These are phyloP conservation scores for Amazona finschi DNA, from an alignment of 2,797 vertebrate genomes.

Conservation along the genomic window DNA sequence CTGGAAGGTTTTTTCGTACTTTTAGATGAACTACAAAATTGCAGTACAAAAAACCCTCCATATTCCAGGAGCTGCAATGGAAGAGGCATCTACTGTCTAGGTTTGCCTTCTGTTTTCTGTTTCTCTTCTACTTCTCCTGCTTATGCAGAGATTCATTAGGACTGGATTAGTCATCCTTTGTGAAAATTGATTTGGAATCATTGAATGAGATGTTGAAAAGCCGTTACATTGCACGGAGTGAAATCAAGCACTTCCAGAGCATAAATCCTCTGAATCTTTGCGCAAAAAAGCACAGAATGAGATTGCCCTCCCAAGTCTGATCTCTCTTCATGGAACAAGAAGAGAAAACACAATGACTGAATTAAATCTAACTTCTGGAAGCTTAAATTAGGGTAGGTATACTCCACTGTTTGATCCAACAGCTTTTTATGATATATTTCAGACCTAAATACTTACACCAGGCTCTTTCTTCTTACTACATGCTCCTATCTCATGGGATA, in stretches of 20 bases:
- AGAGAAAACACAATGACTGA: background rate
- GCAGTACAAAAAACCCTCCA: background rate
- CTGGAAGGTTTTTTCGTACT: rapidly evolving
- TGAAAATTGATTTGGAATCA: background rate
- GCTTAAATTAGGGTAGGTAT: background rate
- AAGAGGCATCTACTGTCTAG: background rate
- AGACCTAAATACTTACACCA: background rate
- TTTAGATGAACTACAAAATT: background rate
- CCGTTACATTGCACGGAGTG: background rate
- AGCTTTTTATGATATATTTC: background rate
- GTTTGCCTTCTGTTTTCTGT: background rate
- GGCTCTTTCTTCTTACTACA: background rate
- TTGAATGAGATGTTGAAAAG: background rate
- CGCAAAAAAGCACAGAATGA: background rate
- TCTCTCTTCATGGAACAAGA: background rate
- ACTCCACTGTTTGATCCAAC: background rate
- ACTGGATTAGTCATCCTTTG: background rate
- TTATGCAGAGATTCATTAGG: background rate
- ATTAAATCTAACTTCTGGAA: background rate
- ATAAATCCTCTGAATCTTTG: background rate
- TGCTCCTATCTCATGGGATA: background rate
- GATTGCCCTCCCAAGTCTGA: background rate
- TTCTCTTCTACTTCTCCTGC: background rate
- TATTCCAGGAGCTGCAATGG: background rate
- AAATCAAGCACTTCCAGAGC: background rate